Evolutionary conservation across 64 coral and sea anemone genomes (phyloP), one percentile per base, ranked within the genome.

Genomic region (Cladopsammia gracilis): DNA sequence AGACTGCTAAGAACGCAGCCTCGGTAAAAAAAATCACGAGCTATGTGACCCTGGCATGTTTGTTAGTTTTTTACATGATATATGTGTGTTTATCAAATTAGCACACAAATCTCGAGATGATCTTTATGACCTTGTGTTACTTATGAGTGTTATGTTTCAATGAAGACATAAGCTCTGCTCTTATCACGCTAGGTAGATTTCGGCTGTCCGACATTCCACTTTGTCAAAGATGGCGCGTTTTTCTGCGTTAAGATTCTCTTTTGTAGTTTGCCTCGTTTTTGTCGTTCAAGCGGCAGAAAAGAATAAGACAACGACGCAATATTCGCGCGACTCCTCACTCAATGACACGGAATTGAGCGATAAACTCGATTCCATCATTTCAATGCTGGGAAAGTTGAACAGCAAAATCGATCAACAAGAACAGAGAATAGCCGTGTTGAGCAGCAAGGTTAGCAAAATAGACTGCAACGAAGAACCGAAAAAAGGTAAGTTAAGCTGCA

Each of bases 311-410:
- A 75, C 14, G 26, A 75, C 13, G 47, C 72, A 13, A 16, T 43
- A 19, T 75, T 49, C 44, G 16, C 72, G 72, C 45, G 47, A 18
- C 45, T 48, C 72, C 10, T 8, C 25, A 11, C 24, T 71, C 3
- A 49, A 10, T 75, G 19, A 75, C 43, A 49, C 14, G 13, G 72
- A 75, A 18, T 75, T 75, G 72, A 49, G 47, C 18, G 50, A 48
- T 18, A 75, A 49, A 50, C 72, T 75, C 72, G 72, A 75, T 49
- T 75, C 72, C 15, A 51, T 75, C 47, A 42, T 75, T 3, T 75
- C 72, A 42, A 49, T 75, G 44, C 44, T 75, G 45, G 72, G 72
- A 10, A 75, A 48, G 72, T n/a, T 75, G 46, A 75, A 75, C 47
- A 43, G 47, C 45, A 75, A 75, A 51, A 75, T 75, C 47, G 72